phyloP scores from a whole-genome alignment of 2,797 vertebrate species.

The Myotis daubentonii region DNA sequence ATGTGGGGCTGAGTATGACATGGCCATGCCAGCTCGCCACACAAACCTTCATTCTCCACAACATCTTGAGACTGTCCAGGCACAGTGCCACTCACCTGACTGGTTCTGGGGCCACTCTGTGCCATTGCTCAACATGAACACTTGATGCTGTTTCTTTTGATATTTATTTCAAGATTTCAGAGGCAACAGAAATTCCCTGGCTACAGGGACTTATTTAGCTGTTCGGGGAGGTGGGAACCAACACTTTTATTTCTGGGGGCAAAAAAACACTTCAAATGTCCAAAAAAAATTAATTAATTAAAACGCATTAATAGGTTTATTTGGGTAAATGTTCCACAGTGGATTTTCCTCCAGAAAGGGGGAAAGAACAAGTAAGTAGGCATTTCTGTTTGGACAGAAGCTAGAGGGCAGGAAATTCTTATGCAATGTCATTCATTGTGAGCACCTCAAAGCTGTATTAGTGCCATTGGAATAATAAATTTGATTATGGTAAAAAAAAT shows the following conservation, averaged over 20 bases:
- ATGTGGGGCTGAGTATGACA: too few species aligned
- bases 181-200: background rate
- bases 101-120: conserved; percentile 61
- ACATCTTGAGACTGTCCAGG: conserved; percentile 77
- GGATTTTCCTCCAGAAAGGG: background rate
- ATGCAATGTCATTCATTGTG: conserved; percentile 75
- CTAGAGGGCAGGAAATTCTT: conserved; percentile 45
- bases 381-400: conserved; percentile 8
- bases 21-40: too few species aligned
- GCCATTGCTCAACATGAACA: conserved; percentile 79
- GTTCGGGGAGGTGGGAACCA: background rate
- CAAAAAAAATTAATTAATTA: conserved; percentile 32
- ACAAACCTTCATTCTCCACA: conserved; percentile 61
- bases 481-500: conserved; percentile 72
- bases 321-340: conserved; percentile 35
- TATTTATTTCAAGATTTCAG: conserved; percentile 83
- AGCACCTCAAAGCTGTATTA: conserved; percentile 81
- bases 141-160: conserved; percentile 70
- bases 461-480: conserved; percentile 86
- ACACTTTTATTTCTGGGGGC: background rate
- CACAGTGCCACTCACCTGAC: conserved; percentile 52
- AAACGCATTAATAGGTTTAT: conserved; percentile 46
- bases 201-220: conserved; percentile 41
- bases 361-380: background rate
- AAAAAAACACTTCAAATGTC: background rate